Conservation (phyloP, 2,113 vertebrate species). For the Heterotilapia buettikoferi region DNA sequence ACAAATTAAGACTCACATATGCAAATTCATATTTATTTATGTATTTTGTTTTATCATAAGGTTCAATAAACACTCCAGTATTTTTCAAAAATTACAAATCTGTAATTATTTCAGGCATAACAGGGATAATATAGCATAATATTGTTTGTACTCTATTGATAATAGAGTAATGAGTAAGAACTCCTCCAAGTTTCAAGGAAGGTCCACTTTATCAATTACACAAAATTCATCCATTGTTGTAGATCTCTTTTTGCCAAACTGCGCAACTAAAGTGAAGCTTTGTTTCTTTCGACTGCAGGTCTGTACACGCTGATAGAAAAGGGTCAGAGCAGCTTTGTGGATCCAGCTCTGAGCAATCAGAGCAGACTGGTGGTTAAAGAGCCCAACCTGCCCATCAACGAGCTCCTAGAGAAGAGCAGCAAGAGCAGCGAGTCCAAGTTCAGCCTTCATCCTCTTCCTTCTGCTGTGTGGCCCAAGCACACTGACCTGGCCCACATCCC, state of each 20-base stretch:
- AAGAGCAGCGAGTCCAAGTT: constrained; percentile 63
- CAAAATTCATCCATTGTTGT: neutral
- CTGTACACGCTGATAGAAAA: constrained; percentile 64
- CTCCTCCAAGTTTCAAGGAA: neutral
- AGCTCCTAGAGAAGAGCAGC: constrained; percentile 66
- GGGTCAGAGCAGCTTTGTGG: constrained; percentile 33
- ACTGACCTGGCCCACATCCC: constrained; percentile 53
- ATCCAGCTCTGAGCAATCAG: constrained; percentile 59
- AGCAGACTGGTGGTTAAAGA: constrained; percentile 59
- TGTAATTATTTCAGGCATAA: neutral
- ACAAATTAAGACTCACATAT: neutral
- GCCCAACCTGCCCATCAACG: constrained; percentile 63
- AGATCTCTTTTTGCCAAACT: neutral
- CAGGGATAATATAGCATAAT: neutral
- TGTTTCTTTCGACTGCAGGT: constrained; percentile 38
- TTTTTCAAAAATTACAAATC: neutral
- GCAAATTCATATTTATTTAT: neutral
- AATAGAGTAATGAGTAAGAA: neutral
- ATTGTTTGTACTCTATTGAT: neutral
- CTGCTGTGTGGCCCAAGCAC: constrained; percentile 70
- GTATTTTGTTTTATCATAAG: neutral
- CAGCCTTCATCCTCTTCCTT: constrained; percentile 54
- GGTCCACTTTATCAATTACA: neutral
- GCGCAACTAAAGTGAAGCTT: neutral
- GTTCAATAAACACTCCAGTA: neutral